These are phyloP conservation scores for Nothura maculosa DNA, from an alignment of 2,797 vertebrate genomes.

Conservation along the genomic window DNA sequence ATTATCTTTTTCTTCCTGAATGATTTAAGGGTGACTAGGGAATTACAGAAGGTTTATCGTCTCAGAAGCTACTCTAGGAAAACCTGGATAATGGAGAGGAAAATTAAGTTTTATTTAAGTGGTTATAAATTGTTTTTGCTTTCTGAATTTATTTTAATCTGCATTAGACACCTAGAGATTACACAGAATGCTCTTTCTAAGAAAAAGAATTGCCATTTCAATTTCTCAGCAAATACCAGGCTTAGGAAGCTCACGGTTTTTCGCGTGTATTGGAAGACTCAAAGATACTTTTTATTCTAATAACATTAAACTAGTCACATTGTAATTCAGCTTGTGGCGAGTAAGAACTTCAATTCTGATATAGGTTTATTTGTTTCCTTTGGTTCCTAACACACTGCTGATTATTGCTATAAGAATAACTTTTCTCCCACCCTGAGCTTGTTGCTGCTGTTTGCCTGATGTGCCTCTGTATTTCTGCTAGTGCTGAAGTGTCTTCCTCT, in stretches of 20 bases:
- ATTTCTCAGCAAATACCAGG: background rate
- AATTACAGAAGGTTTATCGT: background rate
- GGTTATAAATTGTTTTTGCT: background rate
- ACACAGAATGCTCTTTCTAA: background rate
- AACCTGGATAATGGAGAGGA: background rate
- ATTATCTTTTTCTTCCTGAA: background rate
- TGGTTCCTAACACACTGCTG: background rate
- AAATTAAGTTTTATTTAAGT: conserved; percentile 12
- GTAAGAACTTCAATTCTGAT: background rate
- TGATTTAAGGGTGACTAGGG: background rate
- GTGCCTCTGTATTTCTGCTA: background rate
- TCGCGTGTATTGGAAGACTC: background rate
- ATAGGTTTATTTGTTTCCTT: background rate
- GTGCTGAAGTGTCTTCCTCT: background rate
- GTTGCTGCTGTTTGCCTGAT: background rate
- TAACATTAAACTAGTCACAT: background rate
- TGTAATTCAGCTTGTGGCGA: rapidly evolving
- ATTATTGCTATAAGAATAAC: background rate
- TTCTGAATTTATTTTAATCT: background rate
- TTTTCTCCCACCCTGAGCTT: background rate
- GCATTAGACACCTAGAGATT: background rate
- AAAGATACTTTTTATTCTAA: background rate
- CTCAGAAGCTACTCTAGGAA: background rate
- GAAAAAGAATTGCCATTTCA: background rate
- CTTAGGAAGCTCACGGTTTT: background rate